Percentiles rank a stretch among this genome's conserved stretches.
Evolutionary conservation across 23 tunicate genomes (phyloP).

Genomic region (Styela plicata): DNA sequence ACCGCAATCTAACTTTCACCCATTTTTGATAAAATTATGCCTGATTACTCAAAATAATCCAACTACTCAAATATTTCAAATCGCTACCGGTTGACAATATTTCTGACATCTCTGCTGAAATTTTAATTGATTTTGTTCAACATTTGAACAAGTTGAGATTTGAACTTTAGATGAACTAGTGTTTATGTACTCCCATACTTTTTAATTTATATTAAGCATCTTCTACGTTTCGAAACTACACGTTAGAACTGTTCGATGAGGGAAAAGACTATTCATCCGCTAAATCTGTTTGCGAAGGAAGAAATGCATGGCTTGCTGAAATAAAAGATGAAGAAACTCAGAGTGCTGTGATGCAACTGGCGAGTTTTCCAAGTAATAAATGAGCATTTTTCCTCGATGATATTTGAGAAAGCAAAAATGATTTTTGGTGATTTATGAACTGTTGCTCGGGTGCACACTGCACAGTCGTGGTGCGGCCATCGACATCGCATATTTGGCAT

Average conservation of each 20-base stretch:
- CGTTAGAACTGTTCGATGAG: background rate
- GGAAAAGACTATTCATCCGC: background rate
- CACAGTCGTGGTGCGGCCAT: background rate
- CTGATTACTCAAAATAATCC: too few relatives aligned
- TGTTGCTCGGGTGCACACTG: background rate
- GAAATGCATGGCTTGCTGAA: slow-evolving; percentile 18
- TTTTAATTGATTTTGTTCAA: too few relatives aligned
- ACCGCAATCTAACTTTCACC: too few relatives aligned
- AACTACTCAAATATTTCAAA: too few relatives aligned
- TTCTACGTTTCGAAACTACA: background rate
- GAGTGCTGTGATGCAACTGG: background rate
- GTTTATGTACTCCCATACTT: too few relatives aligned
- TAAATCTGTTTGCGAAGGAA: background rate
- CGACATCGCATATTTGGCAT: background rate
- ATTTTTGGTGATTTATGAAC: too few relatives aligned
- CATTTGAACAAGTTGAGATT: too few relatives aligned
- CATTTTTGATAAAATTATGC: too few relatives aligned
- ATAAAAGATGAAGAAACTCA: slow-evolving; percentile 11
- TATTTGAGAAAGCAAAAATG: too few relatives aligned
- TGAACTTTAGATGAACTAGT: too few relatives aligned
- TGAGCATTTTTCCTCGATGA: too few relatives aligned
- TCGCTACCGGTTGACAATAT: background rate
- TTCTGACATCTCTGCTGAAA: background rate
- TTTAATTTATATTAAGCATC: background rate
- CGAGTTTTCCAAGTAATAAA: too few relatives aligned